Evolutionary conservation across 2,797 vertebrate genomes (phyloP), one percentile per base, ranked within the genome.

Genomic region (Microcaecilia unicolor): DNA sequence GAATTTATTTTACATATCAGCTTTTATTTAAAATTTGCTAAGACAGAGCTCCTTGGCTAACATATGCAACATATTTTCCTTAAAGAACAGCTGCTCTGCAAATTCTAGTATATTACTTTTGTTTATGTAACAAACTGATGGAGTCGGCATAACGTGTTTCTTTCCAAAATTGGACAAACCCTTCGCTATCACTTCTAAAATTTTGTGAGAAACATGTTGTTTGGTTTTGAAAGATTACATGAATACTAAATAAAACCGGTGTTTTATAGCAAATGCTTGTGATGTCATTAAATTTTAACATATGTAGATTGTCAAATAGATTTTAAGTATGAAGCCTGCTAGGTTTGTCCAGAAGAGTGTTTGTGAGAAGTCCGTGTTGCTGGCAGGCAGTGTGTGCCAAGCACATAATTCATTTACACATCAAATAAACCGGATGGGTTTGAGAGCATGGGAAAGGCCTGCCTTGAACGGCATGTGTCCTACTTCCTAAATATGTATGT

Each of bases 321-420:
- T 47, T 38, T 32, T 4, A n/a, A n/a, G 32, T 33, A 36, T 32
- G 21, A 56, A 38, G 55, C 34, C 34, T 37, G 43, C 36, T 43
- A 48, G 44, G 53, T 52, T 9, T 39, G 55, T 43, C 39, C 27
- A 44, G 60, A 61, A 45, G 6, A 15, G 10, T 10, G 24, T 13
- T 42, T 51, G 64, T 54, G 46, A 60, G 60, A 40, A 43, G 54
- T 29, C 22, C 51, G 52, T 58, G 51, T 51, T 43, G 46, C 55
- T 58, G 48, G 51, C 26, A 38, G 48, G 38, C 58, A 35, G 31
- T 32, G 37, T 14, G 10, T 49, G 47, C 56, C 60, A 57, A 58
- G 20, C 67, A 69, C 62, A 64, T 64, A 58, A 51, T 53, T 63
- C 40, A 61, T 58, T 61, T 55, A 58, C 68, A 72, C 48, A 55